Base-by-base conservation (phyloP, 2,797 vertebrate species). In the Hypotaenidia philippensis region DNA sequence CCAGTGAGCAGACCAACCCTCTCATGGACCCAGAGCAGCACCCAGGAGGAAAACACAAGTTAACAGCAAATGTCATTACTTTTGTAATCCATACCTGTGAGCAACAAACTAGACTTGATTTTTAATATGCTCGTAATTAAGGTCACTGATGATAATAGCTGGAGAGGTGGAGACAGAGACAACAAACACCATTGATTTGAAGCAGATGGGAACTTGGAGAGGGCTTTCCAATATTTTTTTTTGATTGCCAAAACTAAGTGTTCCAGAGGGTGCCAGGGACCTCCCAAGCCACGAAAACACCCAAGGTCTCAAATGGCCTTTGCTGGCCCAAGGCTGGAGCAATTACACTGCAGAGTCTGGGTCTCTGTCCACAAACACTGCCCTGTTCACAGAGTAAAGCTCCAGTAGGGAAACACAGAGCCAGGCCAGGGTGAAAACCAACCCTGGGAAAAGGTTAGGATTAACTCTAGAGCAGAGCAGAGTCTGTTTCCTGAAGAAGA, bases 101-200 rank as follows among this genome's bases (percentile, higher is more conserved):
- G 63, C 13, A 11, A 53, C 56, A 92, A 87, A 41, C 27, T 11
- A 21, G 23, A 71, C 26, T 4, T n/a, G 17, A 18, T 41, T 90
- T 87, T 65, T 93, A 92, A 90, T 23, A 8, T 15, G 38, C 10
- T 55, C 57, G 60, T 70, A 65, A 89, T 91, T 79, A 29, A 80
- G 77, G 87, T 90, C 90, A 38, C 83, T 3, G 7, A 72, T 93
- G 93, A 87, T 86, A 84, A 68, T 18, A 88, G 83, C 94, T 81
- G 55, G 34, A 69, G 69, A 89, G 70, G 17, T 27, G 87, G 78
- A 94, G 22, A 31, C 87, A 94, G 95, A 92, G 90, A 88, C 53
- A 92, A 96, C 91, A 97, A 98, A 96, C 93, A 96, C 34, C 38
- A 74, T 71, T 97, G 95, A 98, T 95, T 61, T 34, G 52, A 93